These are phyloP conservation scores for Sinohyriopsis cumingii DNA, from an alignment of 2,888 invertebrate species.

Conservation along the genomic window DNA sequence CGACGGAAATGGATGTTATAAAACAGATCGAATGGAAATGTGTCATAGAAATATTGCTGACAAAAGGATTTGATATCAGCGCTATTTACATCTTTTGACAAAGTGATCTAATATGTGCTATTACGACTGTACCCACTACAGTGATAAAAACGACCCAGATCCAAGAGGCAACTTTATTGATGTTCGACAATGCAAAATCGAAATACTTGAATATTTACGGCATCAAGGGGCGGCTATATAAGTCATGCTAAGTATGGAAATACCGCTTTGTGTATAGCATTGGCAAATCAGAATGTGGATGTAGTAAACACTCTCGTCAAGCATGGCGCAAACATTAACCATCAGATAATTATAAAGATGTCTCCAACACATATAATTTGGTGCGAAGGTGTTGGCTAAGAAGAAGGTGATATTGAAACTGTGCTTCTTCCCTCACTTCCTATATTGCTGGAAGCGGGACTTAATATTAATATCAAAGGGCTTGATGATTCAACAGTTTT, in stretches of 20 bases:
- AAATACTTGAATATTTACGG: constrained; percentile 16
- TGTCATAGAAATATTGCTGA: not conserved
- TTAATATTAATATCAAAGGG: constrained; percentile 13
- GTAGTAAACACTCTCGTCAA: constrained; percentile 9
- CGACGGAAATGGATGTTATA: no score
- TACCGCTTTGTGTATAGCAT: constrained; percentile 6
- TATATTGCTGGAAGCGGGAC: constrained; percentile 4
- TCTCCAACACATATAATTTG: constrained; percentile 9
- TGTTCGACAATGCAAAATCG: not conserved
- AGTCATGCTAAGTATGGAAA: constrained; percentile 7
- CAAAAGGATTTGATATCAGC: not conserved
- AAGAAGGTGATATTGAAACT: constrained; percentile 1
- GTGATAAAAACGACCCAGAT: not conserved
- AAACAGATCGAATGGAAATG: not conserved
- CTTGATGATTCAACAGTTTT: constrained; percentile 13
- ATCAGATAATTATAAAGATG: not conserved
- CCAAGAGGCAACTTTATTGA: not conserved
- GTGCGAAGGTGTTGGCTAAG: constrained; percentile 1
- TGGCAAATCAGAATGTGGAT: constrained; percentile 4
- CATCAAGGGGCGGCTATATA: constrained; percentile 20
- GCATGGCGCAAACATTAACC: no score
- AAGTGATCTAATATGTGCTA: constrained; percentile 1
- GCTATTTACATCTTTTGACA: not conserved
- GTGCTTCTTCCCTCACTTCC: constrained; percentile 11
- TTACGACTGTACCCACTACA: not conserved